These are phyloP conservation scores for Xanthorhoe spadicearia DNA, from an alignment of 2,888 invertebrate species.

Conservation along the genomic window DNA sequence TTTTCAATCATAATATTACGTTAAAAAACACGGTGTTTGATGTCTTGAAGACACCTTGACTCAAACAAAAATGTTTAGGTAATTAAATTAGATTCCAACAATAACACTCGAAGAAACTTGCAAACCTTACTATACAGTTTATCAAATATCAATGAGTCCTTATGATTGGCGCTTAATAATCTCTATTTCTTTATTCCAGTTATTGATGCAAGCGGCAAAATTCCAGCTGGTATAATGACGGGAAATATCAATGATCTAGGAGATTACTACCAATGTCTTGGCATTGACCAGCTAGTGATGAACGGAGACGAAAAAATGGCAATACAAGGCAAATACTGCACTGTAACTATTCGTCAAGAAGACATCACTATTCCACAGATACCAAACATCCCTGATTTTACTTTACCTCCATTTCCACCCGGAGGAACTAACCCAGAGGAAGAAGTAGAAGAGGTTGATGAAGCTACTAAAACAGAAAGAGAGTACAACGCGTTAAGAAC, in stretches of 20 bases:
- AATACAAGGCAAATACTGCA: constrained; percentile 76
- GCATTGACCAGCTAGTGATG: constrained; percentile 46
- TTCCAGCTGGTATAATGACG: constrained; percentile 66
- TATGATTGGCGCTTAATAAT: not conserved
- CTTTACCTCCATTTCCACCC: constrained; percentile 28
- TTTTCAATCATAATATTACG: no score
- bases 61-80: no score
- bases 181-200: constrained; percentile 54
- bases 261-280: constrained; percentile 65
- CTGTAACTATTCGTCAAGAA: constrained; percentile 54
- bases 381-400: constrained; percentile 36
- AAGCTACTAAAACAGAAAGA: constrained; percentile 7
- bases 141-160: not conserved
- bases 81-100: not conserved
- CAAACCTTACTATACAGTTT: not conserved
- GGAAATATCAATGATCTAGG: constrained; percentile 73
- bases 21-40: no score
- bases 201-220: constrained; percentile 71
- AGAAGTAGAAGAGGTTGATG: not conserved
- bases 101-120: not conserved
- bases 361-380: constrained; percentile 31
- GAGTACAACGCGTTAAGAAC: constrained; percentile 39
- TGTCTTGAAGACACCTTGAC: no score
- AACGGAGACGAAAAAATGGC: constrained; percentile 41
- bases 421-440: not conserved